Base-by-base conservation (phyloP, 2,113 vertebrate species). In the Ailuropoda melanoleuca region DNA sequence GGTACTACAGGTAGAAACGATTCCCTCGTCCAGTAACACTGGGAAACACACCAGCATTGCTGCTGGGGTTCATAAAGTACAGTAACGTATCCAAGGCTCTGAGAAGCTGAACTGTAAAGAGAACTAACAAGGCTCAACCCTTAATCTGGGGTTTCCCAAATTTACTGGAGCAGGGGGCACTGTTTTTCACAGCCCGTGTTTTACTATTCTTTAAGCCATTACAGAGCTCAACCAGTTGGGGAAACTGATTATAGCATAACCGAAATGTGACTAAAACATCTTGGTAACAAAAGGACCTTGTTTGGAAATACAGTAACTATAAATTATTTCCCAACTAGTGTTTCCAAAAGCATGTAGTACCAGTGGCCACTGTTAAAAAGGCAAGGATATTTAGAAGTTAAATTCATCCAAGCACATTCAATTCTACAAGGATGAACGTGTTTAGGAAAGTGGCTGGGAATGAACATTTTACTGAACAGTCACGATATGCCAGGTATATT, bases 271-370 rank as follows among this genome's bases (percentile, higher is more conserved):
- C 21, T 87, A 48, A 96, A 97, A 86, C 77, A 0, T 77, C 34
- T 87, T 81, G 37, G 58, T 90, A 83, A 37, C 66, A 68, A 94
- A 75, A 89, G 85, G 1, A 77, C 13, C 21, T 93, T 82, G 34
- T 94, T 90, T 43, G 93, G 72, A 93, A 97, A 86, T 58, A 90
- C 0, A 68, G 62, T 88, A 34, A 75, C 39, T 88, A 3, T 13
- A 78, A 95, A 66, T 84, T 85, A 93, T n/a, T 96, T 97, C 80
- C 12, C 19, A 96, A 55, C 6, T 70, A 39, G 60, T 88, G 18
- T 81, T 70, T 84, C 80, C 53, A 96, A 84, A 94, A 93, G 17
- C n/a, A 89, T 6, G 60, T 58, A 74, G 15, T 58, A 86, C 60
- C 78, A 77, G 21, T 46, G 86, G 64, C 31, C 29, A 81, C 19